These are phyloP conservation scores for Isotomurus palustris DNA, from an alignment of 2,888 invertebrate genomes.

Conservation along the genomic window DNA sequence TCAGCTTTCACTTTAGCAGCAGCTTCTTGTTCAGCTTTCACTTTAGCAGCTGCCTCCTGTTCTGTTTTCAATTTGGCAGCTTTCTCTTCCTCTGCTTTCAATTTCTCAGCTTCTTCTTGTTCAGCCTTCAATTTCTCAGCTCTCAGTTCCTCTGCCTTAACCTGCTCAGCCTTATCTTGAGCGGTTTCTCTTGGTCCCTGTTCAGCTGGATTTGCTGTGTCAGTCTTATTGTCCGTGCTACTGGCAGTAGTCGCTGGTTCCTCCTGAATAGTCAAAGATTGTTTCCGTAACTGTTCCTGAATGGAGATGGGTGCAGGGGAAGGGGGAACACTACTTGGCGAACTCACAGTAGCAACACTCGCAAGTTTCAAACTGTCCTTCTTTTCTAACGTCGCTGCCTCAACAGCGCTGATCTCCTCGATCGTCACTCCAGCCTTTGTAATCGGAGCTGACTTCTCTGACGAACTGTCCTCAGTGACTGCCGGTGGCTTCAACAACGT, in stretches of 20 bases:
- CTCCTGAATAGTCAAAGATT: no score
- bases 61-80: background rate
- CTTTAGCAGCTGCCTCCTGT: slow-evolving; percentile 14
- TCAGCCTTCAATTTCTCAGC: background rate
- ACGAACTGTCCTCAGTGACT: background rate
- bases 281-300: no score
- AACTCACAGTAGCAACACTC: no score
- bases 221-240: background rate
- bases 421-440: background rate
- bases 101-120: background rate
- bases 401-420: slow-evolving; percentile 8
- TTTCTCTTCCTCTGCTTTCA: background rate
- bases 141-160: background rate
- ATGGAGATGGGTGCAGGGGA: no score
- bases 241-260: slow-evolving; percentile 24
- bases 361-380: no score
- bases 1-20: slow-evolving; percentile 1
- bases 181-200: background rate
- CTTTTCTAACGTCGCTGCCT: slow-evolving; percentile 5
- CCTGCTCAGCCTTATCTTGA: background rate
- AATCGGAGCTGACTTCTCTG: background rate
- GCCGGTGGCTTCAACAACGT: background rate
- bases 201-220: background rate
- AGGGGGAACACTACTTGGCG: no score
- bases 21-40: slow-evolving; percentile 32